Percentiles rank a stretch among this genome's conserved stretches.
These are phyloP conservation scores for Bruchidius siliquastri DNA, from an alignment of 2,888 invertebrate genomes.

Conservation along the genomic window DNA sequence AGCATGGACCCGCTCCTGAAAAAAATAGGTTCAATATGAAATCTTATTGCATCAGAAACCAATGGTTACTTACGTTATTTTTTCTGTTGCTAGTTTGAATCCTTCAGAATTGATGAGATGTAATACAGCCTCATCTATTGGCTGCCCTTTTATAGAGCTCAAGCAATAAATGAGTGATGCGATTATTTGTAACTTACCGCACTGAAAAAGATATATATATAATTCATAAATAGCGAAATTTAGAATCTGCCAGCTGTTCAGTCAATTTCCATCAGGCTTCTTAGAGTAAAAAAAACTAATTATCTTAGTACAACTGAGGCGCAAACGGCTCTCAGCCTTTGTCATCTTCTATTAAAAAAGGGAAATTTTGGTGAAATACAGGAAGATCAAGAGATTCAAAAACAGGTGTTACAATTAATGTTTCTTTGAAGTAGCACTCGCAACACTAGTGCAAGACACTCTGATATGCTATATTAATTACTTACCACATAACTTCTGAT, in stretches of 20 bases:
- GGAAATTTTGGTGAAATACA: no score
- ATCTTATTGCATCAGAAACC: neutral
- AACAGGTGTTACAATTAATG: no score
- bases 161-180: slow-evolving; percentile 36
- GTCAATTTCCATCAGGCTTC: no score
- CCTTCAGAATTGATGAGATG: slow-evolving; percentile 48
- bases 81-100: slow-evolving; percentile 47
- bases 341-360: no score
- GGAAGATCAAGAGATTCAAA: no score
- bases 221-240: neutral
- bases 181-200: slow-evolving; percentile 42
- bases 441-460: no score
- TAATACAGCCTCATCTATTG: slow-evolving; percentile 28
- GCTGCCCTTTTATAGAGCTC: slow-evolving; percentile 20
- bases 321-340: no score
- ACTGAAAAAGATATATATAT: slow-evolving; percentile 33
- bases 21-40: neutral
- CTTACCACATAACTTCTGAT: slow-evolving; percentile 45
- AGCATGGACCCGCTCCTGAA: slow-evolving; percentile 50
- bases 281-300: no score
- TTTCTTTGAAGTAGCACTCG: no score
- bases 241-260: no score
- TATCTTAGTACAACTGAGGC: no score
- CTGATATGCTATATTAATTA: slow-evolving; percentile 5
- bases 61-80: slow-evolving; percentile 37